Base-by-base conservation (phyloP, 2,888 invertebrate genomes). In the Thysanoteuthis rhombus region DNA sequence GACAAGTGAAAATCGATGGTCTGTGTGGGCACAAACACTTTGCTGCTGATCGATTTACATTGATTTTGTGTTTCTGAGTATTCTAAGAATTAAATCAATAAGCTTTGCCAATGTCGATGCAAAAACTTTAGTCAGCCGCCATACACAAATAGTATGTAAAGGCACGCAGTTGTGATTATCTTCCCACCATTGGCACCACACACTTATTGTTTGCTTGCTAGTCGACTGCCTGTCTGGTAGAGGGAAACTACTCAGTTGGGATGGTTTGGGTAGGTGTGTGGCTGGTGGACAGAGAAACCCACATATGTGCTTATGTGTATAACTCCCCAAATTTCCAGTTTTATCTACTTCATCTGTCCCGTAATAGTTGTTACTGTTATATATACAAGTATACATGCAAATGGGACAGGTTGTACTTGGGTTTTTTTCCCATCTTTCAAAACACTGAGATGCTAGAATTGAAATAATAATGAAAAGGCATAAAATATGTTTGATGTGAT, bases 1-100 rank as follows among this genome's bases (percentile, higher is more conserved):
- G 75, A 75, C 75, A 75, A 75, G 75, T 75, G 75, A 75, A 75
- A 75, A 75, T 75, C 75, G n/a, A 75, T 75, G 75, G 75, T 75
- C 75, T 75, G 75, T 75, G 75, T 75, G 75, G 75, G 75, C 75
- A 75, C 75, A 75, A 75, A 75, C 75, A 75, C 75, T 75, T 75
- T 75, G 75, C 75, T 75, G 75, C 75, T 75, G 75, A 75, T 75
- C 75, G 75, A 75, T 75, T 75, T 75, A 16, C 75, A 75, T 75
- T 75, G 75, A 75, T 75, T 75, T 75, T 75, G 75, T n/a, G n/a
- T 36, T 75, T 75, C 75, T 75, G n/a, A 75, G 75, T 75, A 75
- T 75, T 75, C 75, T 75, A 75, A 75, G 75, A 75, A 75, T 75
- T 75, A 75, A 75, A 75, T 75, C 75, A n/a, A 75, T 75, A 75